Evolutionary conservation across 2,797 vertebrate genomes (phyloP), one percentile per base, ranked within the genome.

Genomic region (Mormyrus proboscirostris): DNA sequence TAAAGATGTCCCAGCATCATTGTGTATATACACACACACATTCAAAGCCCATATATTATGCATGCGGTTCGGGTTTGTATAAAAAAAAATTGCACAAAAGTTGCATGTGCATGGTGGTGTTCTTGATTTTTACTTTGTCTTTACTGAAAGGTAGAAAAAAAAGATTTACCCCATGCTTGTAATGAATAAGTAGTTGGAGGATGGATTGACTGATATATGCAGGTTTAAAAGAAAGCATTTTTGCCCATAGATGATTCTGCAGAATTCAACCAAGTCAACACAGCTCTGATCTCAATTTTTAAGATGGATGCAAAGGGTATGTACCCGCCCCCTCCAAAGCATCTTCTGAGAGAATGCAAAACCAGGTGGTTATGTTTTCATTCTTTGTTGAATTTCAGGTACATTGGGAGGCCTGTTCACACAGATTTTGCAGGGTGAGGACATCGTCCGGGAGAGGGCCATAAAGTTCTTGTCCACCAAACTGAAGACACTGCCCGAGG

Each of bases 271-370:
- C 96, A 99, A 95, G 99, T 99, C 91, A 99, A 97, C 92, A 97
- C 95, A 85, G 96, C 98, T n/a, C 95, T 99, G 87, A 93, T 99
- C 90, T 98, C 98, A 90, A 99, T 99, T 95, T 99, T 99, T 95
- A 99, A 99, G 95, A 97, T 99, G 90, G 98, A 99, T 90, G 97
- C 98, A 57, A 99, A 97, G 95, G 99, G 99, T 99, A 95, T 90
- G 92, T 89, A 3, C 57, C 9, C 38, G 19, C 14, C 12, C 49
- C 53, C 4, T 82, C 14, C 33, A 41, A 57, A 82, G 7, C 8
- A 49, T n/a, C 62, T 19, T 49, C 5, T 41, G 47, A 59, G n/a
- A 69, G 55, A n/a, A 59, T 57, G n/a, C 41, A 41, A 62, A 41
- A 41, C 16, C 8, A n/a, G 49, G 25, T 6, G 19, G 25, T 22